Percentiles rank a stretch among this genome's conserved stretches.
Conservation (phyloP, 2,888 invertebrate species). For the Euspilapteryx auroguttella region DNA sequence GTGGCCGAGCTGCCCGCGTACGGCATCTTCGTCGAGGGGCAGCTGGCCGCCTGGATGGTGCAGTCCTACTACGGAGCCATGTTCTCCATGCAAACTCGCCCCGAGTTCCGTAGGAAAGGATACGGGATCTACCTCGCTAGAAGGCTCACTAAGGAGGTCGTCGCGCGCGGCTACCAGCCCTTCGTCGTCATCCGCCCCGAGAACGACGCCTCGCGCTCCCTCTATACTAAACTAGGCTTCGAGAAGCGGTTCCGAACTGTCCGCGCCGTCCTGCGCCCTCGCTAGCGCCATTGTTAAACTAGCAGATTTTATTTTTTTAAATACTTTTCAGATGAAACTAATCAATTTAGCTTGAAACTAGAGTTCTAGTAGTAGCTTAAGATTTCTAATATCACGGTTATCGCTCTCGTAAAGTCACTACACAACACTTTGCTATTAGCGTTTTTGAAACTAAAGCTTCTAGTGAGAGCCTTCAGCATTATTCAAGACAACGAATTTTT, state of each 20-base stretch:
- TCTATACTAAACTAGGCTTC: conserved; percentile 83
- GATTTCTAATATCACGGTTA: conserved; percentile 24
- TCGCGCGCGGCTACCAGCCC: conserved; percentile 76
- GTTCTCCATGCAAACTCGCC: conserved; percentile 89
- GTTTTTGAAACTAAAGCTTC: no score
- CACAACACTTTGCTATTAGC: no score
- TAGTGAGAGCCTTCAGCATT: no score
- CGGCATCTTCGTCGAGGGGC: conserved; percentile 76
- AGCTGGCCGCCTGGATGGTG: conserved; percentile 88
- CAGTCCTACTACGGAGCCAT: conserved; percentile 90
- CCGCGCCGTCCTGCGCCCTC: conserved; percentile 72
- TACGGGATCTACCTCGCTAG: conserved; percentile 76
- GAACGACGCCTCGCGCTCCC: conserved; percentile 82
- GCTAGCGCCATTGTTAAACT: conserved; percentile 33
- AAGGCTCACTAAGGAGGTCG: conserved; percentile 66
- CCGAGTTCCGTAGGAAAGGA: conserved; percentile 73
- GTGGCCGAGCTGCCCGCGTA: conserved; percentile 78
- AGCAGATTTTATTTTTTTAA: conserved; percentile 63
- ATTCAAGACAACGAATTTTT: no score
- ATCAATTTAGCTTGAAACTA: conserved; percentile 50
- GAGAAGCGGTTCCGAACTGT: conserved; percentile 78
- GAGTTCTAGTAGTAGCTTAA: conserved; percentile 51
- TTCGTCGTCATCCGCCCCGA: conserved; percentile 85
- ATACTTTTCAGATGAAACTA: conserved; percentile 52
- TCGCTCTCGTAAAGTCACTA: conserved; percentile 32